Percentiles rank a stretch among this genome's conserved stretches.
Evolutionary conservation across 23 tunicate genomes (phyloP).

Genomic region (Ciona savignyi): DNA sequence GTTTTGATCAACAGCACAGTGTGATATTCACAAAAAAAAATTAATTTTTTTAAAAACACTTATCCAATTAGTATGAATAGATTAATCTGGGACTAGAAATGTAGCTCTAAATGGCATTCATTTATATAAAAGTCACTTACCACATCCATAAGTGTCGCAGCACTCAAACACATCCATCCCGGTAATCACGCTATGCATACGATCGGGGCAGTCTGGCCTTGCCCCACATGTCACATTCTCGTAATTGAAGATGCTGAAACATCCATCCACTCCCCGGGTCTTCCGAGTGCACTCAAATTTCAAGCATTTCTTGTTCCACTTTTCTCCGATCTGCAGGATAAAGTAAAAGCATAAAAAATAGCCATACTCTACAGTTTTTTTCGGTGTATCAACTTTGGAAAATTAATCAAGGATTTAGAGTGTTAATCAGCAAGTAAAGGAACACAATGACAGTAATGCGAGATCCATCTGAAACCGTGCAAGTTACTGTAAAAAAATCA

Average conservation of each 20-base stretch:
- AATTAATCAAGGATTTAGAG: too few relatives aligned
- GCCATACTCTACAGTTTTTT: too few relatives aligned
- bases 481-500: too few relatives aligned
- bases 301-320: constrained; percentile 43
- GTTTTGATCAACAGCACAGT: too few relatives aligned
- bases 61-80: too few relatives aligned
- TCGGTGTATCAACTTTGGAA: too few relatives aligned
- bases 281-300: constrained; percentile 18
- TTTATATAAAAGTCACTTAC: constrained; percentile 9
- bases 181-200: constrained; percentile 10
- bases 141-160: constrained; percentile 28
- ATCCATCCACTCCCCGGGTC: constrained; percentile 20
- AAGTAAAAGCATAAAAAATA: too few relatives aligned
- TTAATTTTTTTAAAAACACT: too few relatives aligned
- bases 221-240: constrained; percentile 23
- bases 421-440: too few relatives aligned
- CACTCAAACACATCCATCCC: constrained; percentile 38
- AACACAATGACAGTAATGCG: too few relatives aligned
- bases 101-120: not conserved
- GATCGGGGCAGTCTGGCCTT: constrained; percentile 23
- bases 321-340: constrained; percentile 28
- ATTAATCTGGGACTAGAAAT: not conserved
- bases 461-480: too few relatives aligned
- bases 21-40: too few relatives aligned
- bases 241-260: constrained; percentile 16